Percentiles rank a stretch among this genome's conserved stretches.
phyloP scores from a whole-genome alignment of 2,113 vertebrate genomes.

The Gadus chalcogrammus region DNA sequence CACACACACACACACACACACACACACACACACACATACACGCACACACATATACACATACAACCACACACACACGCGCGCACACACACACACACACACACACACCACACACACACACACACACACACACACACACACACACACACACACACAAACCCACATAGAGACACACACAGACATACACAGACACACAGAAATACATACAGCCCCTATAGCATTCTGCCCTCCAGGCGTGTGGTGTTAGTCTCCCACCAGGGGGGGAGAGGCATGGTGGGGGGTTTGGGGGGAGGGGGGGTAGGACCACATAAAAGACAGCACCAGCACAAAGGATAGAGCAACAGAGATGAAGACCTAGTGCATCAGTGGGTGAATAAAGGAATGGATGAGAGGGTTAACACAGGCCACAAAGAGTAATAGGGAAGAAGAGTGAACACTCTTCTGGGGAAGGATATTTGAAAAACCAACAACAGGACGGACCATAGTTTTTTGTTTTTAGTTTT shows the following conservation, averaged over 20 bases:
- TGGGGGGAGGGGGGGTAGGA: no score
- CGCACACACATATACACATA: not conserved
- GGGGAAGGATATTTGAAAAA: no score
- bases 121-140: slow-evolving; percentile 4
- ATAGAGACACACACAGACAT: not conserved
- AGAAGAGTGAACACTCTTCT: no score
- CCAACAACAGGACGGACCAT: no score
- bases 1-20: not conserved
- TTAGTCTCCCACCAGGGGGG: no score
- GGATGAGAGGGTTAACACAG: not conserved
- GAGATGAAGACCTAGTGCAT: slow-evolving; percentile 31
- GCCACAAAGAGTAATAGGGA: slow-evolving; percentile 1
- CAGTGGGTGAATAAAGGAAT: slow-evolving; percentile 19
- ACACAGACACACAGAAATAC: no score
- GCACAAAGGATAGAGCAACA: slow-evolving; percentile 9
- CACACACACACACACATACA: not conserved
- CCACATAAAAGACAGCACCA: not conserved
- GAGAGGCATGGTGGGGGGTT: no score
- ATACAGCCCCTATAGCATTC: no score
- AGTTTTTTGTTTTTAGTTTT: no score
- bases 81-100: no score
- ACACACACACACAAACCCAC: not conserved
- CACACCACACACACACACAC: not conserved
- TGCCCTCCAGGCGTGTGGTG: no score
- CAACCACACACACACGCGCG: no score